phyloP scores from a whole-genome alignment of 2,113 vertebrate genomes.

The Phocoena phocoena region DNA sequence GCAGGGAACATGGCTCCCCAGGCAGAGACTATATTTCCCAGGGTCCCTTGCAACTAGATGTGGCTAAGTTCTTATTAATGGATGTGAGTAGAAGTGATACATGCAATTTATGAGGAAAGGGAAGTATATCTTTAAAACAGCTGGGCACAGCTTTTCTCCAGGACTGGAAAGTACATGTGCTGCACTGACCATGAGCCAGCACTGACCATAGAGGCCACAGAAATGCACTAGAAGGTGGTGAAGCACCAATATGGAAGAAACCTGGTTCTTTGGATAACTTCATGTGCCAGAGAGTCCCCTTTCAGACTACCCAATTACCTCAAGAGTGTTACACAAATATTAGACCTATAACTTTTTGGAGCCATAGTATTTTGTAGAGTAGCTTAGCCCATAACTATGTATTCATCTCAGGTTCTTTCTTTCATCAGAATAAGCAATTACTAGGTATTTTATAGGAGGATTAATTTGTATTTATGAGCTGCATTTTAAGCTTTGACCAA shows the following conservation, averaged over 20 bases:
- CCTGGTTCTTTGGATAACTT: background rate
- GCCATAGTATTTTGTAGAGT: background rate
- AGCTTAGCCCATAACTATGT: background rate
- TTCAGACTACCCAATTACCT: background rate
- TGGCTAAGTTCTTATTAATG: background rate
- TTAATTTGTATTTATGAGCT: background rate
- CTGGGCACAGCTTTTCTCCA: background rate
- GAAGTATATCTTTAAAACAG: background rate
- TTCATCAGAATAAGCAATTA: background rate
- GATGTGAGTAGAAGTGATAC: background rate
- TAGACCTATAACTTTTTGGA: background rate
- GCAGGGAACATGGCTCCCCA: background rate
- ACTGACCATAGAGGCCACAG: background rate
- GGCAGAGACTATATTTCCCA: background rate
- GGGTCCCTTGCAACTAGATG: background rate
- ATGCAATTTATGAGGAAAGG: background rate
- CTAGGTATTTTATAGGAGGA: background rate
- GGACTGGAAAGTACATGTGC: background rate
- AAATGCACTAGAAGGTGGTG: background rate
- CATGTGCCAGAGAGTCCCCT: background rate
- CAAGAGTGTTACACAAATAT: background rate
- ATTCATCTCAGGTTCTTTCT: background rate
- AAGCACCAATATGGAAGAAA: background rate
- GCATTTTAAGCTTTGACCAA: background rate
- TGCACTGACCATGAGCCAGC: background rate